These are phyloP conservation scores for Octomys mimax DNA, from an alignment of 2,797 vertebrate species.

Conservation along the genomic window DNA sequence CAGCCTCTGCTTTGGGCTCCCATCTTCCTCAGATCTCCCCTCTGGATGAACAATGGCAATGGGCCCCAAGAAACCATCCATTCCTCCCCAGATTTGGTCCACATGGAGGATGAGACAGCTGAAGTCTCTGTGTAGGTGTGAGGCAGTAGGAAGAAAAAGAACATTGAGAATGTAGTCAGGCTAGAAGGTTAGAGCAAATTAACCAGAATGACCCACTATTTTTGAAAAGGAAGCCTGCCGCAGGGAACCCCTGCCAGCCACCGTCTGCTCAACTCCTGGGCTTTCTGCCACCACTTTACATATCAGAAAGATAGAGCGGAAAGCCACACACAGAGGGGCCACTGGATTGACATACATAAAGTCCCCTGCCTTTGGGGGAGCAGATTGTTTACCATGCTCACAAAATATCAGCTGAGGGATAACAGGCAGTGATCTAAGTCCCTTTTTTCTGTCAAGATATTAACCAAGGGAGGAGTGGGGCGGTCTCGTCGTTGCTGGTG, in stretches of 20 bases:
- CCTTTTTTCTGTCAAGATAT: not conserved
- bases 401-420: not conserved
- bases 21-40: not conserved
- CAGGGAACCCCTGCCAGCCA: not conserved
- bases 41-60: not conserved
- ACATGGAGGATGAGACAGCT: not conserved
- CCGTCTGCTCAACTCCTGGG: not conserved
- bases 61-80: not conserved
- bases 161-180: too few relatives aligned
- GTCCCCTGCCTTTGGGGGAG: not conserved
- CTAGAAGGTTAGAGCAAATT: not conserved
- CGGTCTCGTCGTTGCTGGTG: too few relatives aligned
- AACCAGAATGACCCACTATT: not conserved
- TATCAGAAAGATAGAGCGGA: not conserved
- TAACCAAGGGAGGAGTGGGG: not conserved
- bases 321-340: not conserved
- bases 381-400: not conserved
- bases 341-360: not conserved
- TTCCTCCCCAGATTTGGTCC: not conserved
- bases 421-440: not conserved
- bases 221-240: not conserved
- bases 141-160: not conserved
- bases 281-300: not conserved
- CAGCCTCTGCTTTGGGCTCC: not conserved
- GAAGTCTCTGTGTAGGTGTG: not conserved